Evolutionary conservation across 2,113 vertebrate species (phyloP).

Genomic region (Apus apus): DNA sequence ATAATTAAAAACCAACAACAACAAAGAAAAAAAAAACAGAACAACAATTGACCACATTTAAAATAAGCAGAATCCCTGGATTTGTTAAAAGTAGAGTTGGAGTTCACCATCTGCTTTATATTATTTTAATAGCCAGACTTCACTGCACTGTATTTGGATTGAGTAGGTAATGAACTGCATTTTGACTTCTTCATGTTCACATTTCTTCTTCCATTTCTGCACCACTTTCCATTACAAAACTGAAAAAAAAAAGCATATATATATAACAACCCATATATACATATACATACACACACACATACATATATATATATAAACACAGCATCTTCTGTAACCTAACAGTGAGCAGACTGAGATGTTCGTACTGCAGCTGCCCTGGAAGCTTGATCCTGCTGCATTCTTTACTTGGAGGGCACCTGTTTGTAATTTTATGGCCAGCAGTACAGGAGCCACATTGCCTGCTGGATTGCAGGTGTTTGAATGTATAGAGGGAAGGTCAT

Average conservation of each 20-base stretch:
- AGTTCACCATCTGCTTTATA: not conserved
- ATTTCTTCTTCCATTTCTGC: not conserved
- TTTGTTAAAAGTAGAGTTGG: not conserved
- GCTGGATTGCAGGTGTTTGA: slow-evolving; percentile 25
- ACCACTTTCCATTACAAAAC: not conserved
- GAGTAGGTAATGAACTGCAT: not conserved
- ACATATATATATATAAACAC: not conserved
- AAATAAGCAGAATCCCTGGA: not conserved
- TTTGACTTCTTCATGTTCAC: not conserved
- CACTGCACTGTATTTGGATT: not conserved
- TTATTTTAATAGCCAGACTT: not conserved
- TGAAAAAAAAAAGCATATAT: not conserved
- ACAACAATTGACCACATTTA: not conserved
- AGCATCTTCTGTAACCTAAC: not conserved
- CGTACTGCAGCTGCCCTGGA: not conserved
- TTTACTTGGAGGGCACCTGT: slow-evolving; percentile 42
- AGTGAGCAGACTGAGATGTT: not conserved
- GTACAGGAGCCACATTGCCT: not conserved
- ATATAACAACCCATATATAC: too few species aligned
- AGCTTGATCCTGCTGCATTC: not conserved
- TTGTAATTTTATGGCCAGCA: slow-evolving; percentile 39
- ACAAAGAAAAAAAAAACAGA: not conserved
- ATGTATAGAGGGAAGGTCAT: slow-evolving; percentile 23
- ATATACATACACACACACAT: too few species aligned
- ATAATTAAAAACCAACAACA: too few species aligned